phyloP scores from a whole-genome alignment of 2,888 invertebrate species.

The Diadegma fenestrale region DNA sequence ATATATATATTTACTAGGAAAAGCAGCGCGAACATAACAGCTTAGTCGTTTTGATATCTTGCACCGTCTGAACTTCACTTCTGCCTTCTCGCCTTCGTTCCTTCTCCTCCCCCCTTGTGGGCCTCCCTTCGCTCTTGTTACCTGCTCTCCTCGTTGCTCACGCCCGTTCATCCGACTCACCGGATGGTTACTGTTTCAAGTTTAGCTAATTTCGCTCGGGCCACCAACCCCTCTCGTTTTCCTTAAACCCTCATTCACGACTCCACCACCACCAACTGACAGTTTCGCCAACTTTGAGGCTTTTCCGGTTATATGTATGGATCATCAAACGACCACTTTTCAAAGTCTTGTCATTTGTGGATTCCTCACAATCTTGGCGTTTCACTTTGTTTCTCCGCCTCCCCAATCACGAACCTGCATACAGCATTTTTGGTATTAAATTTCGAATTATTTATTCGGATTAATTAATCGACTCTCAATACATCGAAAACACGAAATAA shows the following conservation, averaged over 20 bases:
- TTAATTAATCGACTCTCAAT: no score
- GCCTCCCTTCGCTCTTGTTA: constrained; percentile 3
- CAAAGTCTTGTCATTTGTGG: constrained; percentile 25
- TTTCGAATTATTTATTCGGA: no score
- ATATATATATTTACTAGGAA: constrained; percentile 31
- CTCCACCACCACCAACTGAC: constrained; percentile 62
- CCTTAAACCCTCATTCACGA: constrained; percentile 61
- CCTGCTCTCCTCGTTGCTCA: not conserved
- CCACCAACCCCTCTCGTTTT: constrained; percentile 45
- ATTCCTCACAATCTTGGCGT: not conserved
- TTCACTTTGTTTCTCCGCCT: constrained; percentile 26
- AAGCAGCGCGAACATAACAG: constrained; percentile 69
- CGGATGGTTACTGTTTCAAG: constrained; percentile 71
- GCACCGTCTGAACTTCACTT: constrained; percentile 56
- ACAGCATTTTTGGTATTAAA: not conserved
- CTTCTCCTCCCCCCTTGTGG: not conserved
- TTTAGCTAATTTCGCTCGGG: constrained; percentile 71
- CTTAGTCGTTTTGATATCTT: constrained; percentile 71
- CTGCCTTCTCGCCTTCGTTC: constrained; percentile 35
- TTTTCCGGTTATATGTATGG: constrained; percentile 21
- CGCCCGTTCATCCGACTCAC: constrained; percentile 14
- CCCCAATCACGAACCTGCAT: not conserved
- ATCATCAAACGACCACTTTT: constrained; percentile 1
- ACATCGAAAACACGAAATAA: no score
- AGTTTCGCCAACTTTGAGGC: constrained; percentile 58